Evolutionary conservation across 2,797 vertebrate species (phyloP).

Genomic region (Synaphobranchus kaupii): DNA sequence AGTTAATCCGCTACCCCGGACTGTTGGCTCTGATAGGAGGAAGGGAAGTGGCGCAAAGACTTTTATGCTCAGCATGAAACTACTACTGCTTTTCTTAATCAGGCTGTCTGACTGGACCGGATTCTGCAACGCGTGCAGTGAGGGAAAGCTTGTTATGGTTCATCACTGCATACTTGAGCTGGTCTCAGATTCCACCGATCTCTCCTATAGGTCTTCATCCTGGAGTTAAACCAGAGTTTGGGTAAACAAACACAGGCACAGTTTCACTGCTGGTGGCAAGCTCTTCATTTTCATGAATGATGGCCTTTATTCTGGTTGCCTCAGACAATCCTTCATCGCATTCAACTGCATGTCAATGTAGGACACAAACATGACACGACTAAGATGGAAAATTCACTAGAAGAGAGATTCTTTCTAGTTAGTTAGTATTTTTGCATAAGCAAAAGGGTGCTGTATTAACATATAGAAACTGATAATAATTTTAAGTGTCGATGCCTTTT

Average conservation of each 20-base stretch:
- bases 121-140: slow-evolving; percentile 28
- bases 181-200: slow-evolving; percentile 40
- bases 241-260: background rate
- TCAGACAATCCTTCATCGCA: background rate
- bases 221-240: slow-evolving; percentile 45
- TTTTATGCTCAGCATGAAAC: slow-evolving; percentile 31
- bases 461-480: background rate
- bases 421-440: background rate
- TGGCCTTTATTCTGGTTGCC: background rate
- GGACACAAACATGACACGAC: background rate
- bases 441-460: background rate
- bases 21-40: slow-evolving; percentile 36
- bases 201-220: slow-evolving; percentile 49
- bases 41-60: slow-evolving; percentile 32
- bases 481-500: background rate
- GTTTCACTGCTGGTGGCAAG: background rate
- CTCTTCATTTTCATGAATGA: background rate
- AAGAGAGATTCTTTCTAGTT: background rate
- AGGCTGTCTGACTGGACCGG: slow-evolving; percentile 33
- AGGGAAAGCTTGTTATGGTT: slow-evolving; percentile 46
- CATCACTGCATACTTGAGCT: slow-evolving; percentile 44
- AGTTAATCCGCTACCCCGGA: slow-evolving; percentile 54
- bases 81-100: slow-evolving; percentile 33
- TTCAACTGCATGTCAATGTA: background rate
- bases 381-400: background rate